Evolutionary conservation across 2,888 invertebrate genomes (phyloP).

Genomic region (Drosophila greeni): DNA sequence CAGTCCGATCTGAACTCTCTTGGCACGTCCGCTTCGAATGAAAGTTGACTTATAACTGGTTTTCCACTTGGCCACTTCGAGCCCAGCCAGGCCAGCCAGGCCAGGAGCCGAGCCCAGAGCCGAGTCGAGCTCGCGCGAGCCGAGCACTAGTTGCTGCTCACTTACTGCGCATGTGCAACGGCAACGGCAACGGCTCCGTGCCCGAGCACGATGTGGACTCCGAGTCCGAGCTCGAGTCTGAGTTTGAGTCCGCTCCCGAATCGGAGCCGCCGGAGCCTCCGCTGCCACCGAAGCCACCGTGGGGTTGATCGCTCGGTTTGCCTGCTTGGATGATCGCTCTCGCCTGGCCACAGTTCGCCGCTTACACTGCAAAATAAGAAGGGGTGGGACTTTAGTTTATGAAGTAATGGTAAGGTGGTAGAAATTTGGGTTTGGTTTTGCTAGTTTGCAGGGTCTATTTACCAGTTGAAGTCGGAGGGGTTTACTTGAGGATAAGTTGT

Average conservation of each 20-base stretch:
- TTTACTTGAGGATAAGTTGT: background rate
- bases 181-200: too few species aligned
- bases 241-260: slow-evolving; percentile 9
- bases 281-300: slow-evolving; percentile 36
- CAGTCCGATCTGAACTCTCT: slow-evolving; percentile 56
- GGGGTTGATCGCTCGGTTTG: slow-evolving; percentile 55
- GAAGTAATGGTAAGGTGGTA: background rate
- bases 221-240: background rate
- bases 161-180: slow-evolving; percentile 52
- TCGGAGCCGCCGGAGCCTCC: background rate
- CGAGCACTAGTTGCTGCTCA: background rate
- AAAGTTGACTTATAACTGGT: slow-evolving; percentile 79
- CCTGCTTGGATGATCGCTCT: slow-evolving; percentile 35
- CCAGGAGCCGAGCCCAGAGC: background rate
- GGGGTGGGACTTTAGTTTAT: background rate
- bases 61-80: slow-evolving; percentile 53
- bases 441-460: too few species aligned
- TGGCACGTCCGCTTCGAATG: slow-evolving; percentile 76
- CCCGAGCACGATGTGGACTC: slow-evolving; percentile 14
- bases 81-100: background rate
- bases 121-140: slow-evolving; percentile 2
- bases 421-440: background rate
- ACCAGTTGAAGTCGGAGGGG: too few species aligned
- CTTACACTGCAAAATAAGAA: slow-evolving; percentile 12
- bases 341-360: slow-evolving; percentile 10